Evolutionary conservation across 2,888 invertebrate species (phyloP).

Genomic region (Dolichomitus sp.): DNA sequence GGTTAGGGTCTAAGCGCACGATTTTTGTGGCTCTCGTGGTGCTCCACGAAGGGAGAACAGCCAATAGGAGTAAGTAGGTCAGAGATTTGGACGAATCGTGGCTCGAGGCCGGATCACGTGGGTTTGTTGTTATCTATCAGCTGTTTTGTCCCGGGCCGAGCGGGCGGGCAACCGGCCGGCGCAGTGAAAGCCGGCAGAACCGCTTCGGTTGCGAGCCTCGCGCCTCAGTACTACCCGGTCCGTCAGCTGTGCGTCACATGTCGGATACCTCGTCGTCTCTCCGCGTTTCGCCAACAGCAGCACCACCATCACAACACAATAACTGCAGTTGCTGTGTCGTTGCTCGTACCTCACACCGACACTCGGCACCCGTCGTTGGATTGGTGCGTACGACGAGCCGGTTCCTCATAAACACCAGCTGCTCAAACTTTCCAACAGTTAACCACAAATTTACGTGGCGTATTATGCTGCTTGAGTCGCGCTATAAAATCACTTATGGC

Average conservation of each 20-base stretch:
- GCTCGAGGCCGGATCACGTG: slow-evolving; percentile 87
- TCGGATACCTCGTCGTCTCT: slow-evolving; percentile 72
- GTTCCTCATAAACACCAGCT: slow-evolving; percentile 66
- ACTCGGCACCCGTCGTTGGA: slow-evolving; percentile 89
- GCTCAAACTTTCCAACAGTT: slow-evolving; percentile 3
- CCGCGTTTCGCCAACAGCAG: slow-evolving; percentile 84
- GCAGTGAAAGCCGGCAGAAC: slow-evolving; percentile 80
- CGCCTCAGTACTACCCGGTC: slow-evolving; percentile 81
- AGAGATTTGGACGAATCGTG: slow-evolving; percentile 86
- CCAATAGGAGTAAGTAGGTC: slow-evolving; percentile 89
- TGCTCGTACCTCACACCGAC: slow-evolving; percentile 69
- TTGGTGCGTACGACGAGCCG: slow-evolving; percentile 86
- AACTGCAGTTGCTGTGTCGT: slow-evolving; percentile 28
- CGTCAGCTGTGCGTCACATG: slow-evolving; percentile 84
- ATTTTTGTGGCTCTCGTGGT: slow-evolving; percentile 68
- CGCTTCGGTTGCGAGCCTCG: slow-evolving; percentile 75
- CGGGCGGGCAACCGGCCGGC: slow-evolving; percentile 80
- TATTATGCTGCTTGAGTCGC: slow-evolving; percentile 75
- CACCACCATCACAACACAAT: slow-evolving; percentile 60
- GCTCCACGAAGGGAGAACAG: slow-evolving; percentile 71
- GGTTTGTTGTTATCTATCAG: slow-evolving; percentile 91
- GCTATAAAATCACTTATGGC: slow-evolving; percentile 73
- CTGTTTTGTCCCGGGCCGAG: slow-evolving; percentile 87
- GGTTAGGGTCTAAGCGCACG: slow-evolving; percentile 62
- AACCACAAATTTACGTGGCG: slow-evolving; percentile 45